Evolutionary conservation across 2,888 invertebrate species (phyloP).

Genomic region (Stenotaenia linearis): DNA sequence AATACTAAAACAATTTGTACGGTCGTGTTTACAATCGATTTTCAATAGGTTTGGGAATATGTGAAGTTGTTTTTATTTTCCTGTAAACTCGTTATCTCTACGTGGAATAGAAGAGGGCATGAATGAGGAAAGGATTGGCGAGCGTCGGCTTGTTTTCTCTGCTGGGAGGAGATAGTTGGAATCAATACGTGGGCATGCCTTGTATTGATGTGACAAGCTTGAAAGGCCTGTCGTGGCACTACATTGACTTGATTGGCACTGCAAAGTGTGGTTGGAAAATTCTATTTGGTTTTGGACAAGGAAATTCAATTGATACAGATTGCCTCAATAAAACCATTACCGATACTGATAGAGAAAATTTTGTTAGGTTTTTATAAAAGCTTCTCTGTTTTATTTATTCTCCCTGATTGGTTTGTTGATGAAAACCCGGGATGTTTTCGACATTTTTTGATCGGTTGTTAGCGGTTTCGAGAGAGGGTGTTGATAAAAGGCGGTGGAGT

Average conservation of each 20-base stretch:
- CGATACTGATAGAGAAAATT: conserved; percentile 1
- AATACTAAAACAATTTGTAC: neutral
- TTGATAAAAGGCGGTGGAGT: neutral
- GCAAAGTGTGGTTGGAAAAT: conserved; percentile 12
- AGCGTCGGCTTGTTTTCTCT: conserved; percentile 12
- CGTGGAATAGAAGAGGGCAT: conserved; percentile 11
- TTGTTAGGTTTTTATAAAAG: neutral
- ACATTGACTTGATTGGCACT: conserved; percentile 19
- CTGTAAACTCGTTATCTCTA: conserved; percentile 19
- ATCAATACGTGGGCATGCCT: conserved; percentile 19
- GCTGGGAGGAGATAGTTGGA: conserved; percentile 10
- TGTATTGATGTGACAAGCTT: conserved; percentile 26
- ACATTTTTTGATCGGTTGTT: neutral
- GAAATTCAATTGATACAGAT: conserved; percentile 23
- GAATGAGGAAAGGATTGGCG: conserved; percentile 20
- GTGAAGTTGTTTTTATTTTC: conserved; percentile 7
- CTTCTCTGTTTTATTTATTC: neutral
- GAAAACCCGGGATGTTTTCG: neutral
- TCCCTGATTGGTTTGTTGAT: neutral
- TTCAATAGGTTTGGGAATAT: neutral
- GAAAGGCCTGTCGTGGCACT: conserved; percentile 22
- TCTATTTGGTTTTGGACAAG: conserved; percentile 7
- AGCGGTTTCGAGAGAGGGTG: neutral
- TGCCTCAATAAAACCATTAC: conserved; percentile 21
- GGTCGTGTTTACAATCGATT: conserved; percentile 1